A percentile compares a stretch with the other conserved stretches of the same genome.
Evolutionary conservation across 2,113 vertebrate genomes (phyloP).

Genomic region (Entomyzon cyanotis): DNA sequence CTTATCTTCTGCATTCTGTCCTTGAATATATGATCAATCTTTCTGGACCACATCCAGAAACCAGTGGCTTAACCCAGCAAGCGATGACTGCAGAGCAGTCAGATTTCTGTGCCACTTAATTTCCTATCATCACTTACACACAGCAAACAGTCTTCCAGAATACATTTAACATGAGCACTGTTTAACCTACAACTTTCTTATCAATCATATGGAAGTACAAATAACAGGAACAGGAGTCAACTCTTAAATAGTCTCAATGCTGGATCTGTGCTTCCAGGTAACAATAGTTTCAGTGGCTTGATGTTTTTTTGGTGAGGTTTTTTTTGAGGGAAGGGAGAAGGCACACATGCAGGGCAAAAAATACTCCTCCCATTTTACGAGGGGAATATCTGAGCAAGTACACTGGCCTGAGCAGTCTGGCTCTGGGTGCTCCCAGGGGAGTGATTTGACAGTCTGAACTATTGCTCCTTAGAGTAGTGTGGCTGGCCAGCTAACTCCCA

Average conservation of each 20-base stretch:
- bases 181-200: not conserved
- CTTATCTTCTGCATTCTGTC: not conserved
- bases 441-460: slow-evolving; percentile 37
- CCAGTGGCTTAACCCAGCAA: slow-evolving; percentile 5
- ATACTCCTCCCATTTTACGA: not conserved
- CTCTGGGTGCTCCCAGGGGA: slow-evolving; percentile 35
- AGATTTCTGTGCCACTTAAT: slow-evolving; percentile 33
- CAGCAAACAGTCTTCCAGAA: not conserved
- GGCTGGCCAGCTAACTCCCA: slow-evolving; percentile 54
- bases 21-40: slow-evolving; percentile 29
- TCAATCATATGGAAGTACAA: not conserved
- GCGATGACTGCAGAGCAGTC: not conserved
- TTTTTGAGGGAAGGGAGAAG: not conserved
- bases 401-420: not conserved
- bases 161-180: not conserved
- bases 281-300: not conserved
- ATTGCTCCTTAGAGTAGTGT: slow-evolving; percentile 33
- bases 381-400: not conserved
- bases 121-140: not conserved
- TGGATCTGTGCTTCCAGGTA: not conserved
- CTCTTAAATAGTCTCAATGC: not conserved
- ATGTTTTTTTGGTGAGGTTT: not conserved
- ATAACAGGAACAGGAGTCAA: not conserved
- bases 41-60: slow-evolving; percentile 33
- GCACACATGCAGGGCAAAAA: not conserved